Evolutionary conservation across 1,140 invertebrate genomes (phyloP).

Genomic region (Hetaerina americana): DNA sequence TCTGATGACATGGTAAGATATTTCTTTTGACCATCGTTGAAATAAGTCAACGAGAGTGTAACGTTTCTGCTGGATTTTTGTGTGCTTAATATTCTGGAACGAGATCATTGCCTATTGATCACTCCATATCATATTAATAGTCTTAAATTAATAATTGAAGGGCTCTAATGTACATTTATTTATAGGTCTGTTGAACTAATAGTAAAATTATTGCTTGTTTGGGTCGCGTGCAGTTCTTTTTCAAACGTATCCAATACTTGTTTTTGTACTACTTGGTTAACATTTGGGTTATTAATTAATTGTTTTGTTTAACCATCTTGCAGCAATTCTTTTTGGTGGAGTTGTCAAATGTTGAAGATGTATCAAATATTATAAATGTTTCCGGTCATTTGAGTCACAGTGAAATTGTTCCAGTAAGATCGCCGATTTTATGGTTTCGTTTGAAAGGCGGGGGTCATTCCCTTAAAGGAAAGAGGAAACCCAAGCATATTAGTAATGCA

Average conservation of each 20-base stretch:
- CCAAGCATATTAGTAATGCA: background rate
- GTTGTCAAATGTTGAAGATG: conserved; percentile 18
- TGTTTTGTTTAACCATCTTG: no score
- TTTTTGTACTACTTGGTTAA: no score
- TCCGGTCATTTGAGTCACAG: conserved; percentile 18
- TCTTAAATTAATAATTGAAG: background rate
- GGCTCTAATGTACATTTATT: no score
- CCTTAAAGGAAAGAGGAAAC: conserved; percentile 8
- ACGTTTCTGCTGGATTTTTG: conserved; percentile 5
- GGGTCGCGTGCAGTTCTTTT: no score
- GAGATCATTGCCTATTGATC: background rate
- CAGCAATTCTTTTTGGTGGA: conserved; percentile 27
- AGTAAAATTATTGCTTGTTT: no score
- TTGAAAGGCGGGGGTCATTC: conserved; percentile 5
- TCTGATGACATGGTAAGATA: conserved; percentile 14
- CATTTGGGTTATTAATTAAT: no score
- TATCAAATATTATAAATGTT: conserved; percentile 15
- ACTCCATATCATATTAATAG: background rate
- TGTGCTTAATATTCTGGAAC: background rate
- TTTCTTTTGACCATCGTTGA: no score
- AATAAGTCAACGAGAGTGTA: background rate
- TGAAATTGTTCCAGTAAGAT: conserved; percentile 18
- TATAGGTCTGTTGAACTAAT: no score
- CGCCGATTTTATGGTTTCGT: conserved; percentile 22
- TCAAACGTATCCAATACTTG: no score